Base-by-base conservation (phyloP, 2,113 vertebrate species). In the Miniopterus natalensis region DNA sequence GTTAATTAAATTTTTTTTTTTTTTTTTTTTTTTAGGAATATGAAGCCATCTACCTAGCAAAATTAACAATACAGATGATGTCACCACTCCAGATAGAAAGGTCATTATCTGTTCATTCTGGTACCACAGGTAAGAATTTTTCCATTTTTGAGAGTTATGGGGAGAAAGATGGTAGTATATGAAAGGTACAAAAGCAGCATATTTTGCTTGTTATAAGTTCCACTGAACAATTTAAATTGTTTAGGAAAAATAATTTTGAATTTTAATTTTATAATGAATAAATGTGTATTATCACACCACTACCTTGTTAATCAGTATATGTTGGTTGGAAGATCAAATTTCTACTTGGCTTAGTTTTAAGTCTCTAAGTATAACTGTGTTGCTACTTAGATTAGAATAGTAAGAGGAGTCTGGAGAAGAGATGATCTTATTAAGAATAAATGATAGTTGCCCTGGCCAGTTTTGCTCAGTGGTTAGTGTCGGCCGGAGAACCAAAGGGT, bases 1-100 rank as follows among this genome's bases (percentile, higher is more conserved):
- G 29, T 75, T 97, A 95, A 92, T 89, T 91, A 74, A 92, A 88
- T 94, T 74, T 36, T 36, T 36, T 36, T 94, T 74, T 36, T 36
- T 36, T 36, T 94, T 74, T 36, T 95, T 6, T 95, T 57, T 96
- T 97, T 80, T 95, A 99, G 99, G 99, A 99, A 98, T 99, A 99
- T 97, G 99, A 99, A 99, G 99, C 99, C 97, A 99, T 99, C 98
- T 99, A 99, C 98, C 98, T 99, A 96, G 99, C 99, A 98, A 99
- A 99, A 98, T 97, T 99, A 97, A 99, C 99, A 97, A 99, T 99
- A 98, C 99, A 99, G 98, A 99, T 99, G 99, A 99, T 99, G 99
- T 99, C 99, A 91, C 99, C 99, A 31, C 98, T 99, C 97, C 99
- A 99, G 98, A 85, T 99, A 98, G 99, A 99, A 98, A 98, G 99